Base-by-base conservation (phyloP, 2,888 invertebrate species). In the Thymelicus sylvestris region DNA sequence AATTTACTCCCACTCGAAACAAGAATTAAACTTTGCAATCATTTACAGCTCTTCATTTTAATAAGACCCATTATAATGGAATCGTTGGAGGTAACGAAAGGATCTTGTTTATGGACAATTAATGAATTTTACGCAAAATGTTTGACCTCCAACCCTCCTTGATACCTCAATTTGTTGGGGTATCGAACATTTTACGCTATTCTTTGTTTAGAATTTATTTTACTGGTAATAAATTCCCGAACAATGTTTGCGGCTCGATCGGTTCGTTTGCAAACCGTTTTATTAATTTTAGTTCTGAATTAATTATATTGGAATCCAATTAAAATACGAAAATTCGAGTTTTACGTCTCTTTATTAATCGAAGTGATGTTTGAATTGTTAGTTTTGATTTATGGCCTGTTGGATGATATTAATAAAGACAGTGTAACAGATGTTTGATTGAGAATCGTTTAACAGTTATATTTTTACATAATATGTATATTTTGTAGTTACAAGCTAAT, bases 31-130 rank as follows among this genome's bases (percentile, higher is more conserved):
- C 50, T 70, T 70, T 63, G 39, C 48, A 48, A 64, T 44, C 44
- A 59, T 65, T 66, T 76, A 74, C 75, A 57, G 73, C 71, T 78
- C 75, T 77, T 74, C 72, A 79, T 78, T 82, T 80, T 80, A 81
- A 80, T 81, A 80, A 80, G 78, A 72, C 75, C 79, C 75, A 77
- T 80, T 79, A 41, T 79, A 76, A 77, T 75, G 71, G 75, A 71
- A 77, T 70, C 75, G 77, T 75, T 75, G 66, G 65, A 76, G 79
- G 81, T 72, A 75, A 75, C 77, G 78, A 85, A 85, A 82, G 84
- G 86, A 84, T 86, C 86, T 83, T 85, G 87, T 88, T 88, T 88
- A 88, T 86, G 79, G 81, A 73, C 84, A 83, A 87, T 86, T 89
- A 89, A 88, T 87, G 86, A 86, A 86, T 86, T 87, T 83, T 75